A percentile compares a stretch with the other conserved stretches of the same genome.
Conservation (phyloP, 2,797 vertebrate genomes). For the Petrocephalus schoutedeni region DNA sequence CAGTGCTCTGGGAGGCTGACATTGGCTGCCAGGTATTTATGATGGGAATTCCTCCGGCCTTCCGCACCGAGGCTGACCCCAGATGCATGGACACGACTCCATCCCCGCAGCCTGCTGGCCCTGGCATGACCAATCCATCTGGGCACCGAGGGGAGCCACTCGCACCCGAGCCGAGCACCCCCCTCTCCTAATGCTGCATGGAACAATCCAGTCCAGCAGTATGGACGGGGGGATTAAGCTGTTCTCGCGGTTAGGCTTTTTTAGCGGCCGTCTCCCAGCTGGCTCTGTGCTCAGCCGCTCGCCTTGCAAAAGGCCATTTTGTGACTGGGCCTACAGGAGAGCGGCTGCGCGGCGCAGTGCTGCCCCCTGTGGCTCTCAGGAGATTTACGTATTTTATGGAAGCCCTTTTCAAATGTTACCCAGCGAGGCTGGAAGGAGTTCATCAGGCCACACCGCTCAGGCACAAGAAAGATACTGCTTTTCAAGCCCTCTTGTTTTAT, state of each 20-base stretch:
- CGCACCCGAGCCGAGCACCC: background rate
- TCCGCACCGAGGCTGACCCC: conserved; percentile 35
- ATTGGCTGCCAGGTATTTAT: conserved; percentile 33
- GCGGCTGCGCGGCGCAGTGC: background rate
- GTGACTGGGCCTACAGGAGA: background rate
- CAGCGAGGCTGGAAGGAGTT: conserved; percentile 1
- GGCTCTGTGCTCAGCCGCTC: background rate
- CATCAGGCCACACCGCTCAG: conserved; percentile 18
- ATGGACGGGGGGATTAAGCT: background rate
- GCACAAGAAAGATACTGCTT: background rate
- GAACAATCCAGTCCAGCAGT: background rate
- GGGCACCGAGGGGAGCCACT: background rate
- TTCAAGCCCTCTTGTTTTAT: background rate
- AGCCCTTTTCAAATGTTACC: conserved; percentile 10
- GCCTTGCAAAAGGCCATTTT: background rate
- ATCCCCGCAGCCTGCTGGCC: background rate
- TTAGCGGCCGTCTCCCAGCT: background rate
- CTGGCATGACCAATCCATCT: background rate
- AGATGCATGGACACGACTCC: conserved; percentile 23
- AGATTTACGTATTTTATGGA: conserved; percentile 25
- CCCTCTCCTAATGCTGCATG: background rate
- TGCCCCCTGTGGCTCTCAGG: background rate
- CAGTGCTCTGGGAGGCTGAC: background rate
- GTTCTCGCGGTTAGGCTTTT: background rate
- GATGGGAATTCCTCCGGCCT: conserved; percentile 39